phyloP scores from a whole-genome alignment of 2,113 vertebrate species.

The Elaphurus davidianus region DNA sequence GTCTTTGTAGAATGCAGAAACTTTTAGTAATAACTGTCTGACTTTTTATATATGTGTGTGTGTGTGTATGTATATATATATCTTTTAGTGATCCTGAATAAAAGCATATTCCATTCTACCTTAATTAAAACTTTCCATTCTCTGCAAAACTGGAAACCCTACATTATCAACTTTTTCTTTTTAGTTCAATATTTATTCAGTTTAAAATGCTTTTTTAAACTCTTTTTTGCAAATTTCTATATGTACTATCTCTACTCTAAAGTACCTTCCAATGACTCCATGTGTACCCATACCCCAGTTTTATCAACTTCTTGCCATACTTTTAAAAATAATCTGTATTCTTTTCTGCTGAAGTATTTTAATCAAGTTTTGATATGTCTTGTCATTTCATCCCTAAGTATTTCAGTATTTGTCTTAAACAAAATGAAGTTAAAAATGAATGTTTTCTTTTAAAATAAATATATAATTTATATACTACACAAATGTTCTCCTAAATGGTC shows the following conservation, averaged over 20 bases:
- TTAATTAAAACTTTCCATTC: conserved; percentile 6
- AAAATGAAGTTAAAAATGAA: not conserved
- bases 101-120: not conserved
- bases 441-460: not conserved
- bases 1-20: not conserved
- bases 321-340: not conserved
- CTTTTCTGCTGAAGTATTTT: conserved; percentile 23
- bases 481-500: conserved; percentile 29
- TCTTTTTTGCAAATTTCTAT: not conserved
- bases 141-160: not conserved
- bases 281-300: not conserved
- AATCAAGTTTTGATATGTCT: conserved; percentile 26
- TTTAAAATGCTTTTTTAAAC: not conserved
- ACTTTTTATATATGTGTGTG: not conserved
- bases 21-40: conserved; percentile 25
- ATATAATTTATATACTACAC: not conserved
- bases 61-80: not conserved
- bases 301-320: conserved; percentile 11
- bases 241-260: not conserved
- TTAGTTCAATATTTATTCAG: not conserved
- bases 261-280: not conserved
- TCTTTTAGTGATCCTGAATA: conserved; percentile 20
- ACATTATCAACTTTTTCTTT: conserved; percentile 4
- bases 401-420: conserved; percentile 33
- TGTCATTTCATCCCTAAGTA: conserved; percentile 36